These are phyloP conservation scores for Ypsolopha scabrella DNA, from an alignment of 2,888 invertebrate species.

Conservation along the genomic window DNA sequence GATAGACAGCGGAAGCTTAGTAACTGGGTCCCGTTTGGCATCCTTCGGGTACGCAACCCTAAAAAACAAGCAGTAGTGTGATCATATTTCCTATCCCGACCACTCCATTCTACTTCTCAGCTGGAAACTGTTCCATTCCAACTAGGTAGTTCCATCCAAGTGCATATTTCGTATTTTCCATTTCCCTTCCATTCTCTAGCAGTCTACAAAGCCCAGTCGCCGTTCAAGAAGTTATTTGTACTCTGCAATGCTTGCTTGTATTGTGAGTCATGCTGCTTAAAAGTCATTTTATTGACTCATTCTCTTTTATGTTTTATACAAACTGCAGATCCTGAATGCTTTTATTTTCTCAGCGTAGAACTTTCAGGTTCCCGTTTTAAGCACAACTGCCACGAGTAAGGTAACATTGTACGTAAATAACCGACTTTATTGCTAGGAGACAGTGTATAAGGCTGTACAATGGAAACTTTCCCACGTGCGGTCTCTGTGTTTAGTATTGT, in stretches of 20 bases:
- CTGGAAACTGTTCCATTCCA: constrained; percentile 23
- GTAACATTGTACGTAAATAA: not conserved
- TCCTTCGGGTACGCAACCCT: not conserved
- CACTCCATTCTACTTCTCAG: constrained; percentile 31
- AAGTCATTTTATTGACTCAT: no score
- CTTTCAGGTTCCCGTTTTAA: not conserved
- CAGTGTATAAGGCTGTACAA: not conserved
- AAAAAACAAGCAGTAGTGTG: constrained; percentile 10
- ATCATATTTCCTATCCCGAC: constrained; percentile 29
- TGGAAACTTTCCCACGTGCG: not conserved
- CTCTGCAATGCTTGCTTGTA: no score
- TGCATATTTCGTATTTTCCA: constrained; percentile 1
- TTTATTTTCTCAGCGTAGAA: no score
- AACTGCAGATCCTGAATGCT: no score
- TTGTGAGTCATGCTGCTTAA: no score
- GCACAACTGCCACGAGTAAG: not conserved
- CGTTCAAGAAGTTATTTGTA: no score
- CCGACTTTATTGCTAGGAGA: not conserved
- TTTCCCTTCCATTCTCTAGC: not conserved
- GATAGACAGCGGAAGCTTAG: no score
- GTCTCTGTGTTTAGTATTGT: no score
- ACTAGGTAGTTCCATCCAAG: constrained; percentile 10
- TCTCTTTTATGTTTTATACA: no score
- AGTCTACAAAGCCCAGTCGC: not conserved
- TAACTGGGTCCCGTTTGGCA: no score